These are phyloP conservation scores for Lagopus leucura DNA, from an alignment of 2,113 vertebrate genomes.

Conservation along the genomic window DNA sequence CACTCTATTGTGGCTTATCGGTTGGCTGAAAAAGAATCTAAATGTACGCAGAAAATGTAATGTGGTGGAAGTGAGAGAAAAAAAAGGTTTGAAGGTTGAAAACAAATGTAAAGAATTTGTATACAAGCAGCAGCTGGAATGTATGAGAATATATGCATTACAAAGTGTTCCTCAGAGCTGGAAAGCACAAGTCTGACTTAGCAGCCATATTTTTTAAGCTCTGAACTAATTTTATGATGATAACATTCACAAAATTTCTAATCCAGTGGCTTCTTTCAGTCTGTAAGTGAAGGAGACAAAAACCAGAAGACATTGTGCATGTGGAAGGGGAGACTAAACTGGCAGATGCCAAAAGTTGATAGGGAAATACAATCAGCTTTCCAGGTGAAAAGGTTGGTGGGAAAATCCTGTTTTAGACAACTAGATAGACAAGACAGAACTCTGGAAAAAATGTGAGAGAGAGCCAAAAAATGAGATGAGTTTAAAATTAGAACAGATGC, in stretches of 20 bases:
- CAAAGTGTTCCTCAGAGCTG: slow-evolving; percentile 13
- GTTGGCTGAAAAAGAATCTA: slow-evolving; percentile 35
- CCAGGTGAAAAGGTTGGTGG: neutral
- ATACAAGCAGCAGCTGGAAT: slow-evolving; percentile 9
- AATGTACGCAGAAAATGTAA: neutral
- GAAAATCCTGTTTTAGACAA: neutral
- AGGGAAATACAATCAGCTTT: neutral
- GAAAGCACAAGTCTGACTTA: neutral
- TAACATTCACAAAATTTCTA: slow-evolving; percentile 6
- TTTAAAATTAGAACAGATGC: neutral
- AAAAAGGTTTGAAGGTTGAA: neutral
- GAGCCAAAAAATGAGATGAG: neutral
- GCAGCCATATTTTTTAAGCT: slow-evolving; percentile 14
- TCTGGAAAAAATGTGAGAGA: neutral
- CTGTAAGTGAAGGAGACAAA: neutral
- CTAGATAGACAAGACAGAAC: neutral
- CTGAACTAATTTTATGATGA: slow-evolving; percentile 2
- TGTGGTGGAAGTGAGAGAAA: slow-evolving; percentile 21
- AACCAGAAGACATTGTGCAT: neutral
- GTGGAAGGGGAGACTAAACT: neutral
- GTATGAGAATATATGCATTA: slow-evolving; percentile 8
- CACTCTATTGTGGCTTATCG: neutral
- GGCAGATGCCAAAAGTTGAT: neutral
- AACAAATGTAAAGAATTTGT: neutral
- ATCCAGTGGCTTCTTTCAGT: neutral